phyloP scores from a whole-genome alignment of 2,888 invertebrate genomes.

The Noctua comes region DNA sequence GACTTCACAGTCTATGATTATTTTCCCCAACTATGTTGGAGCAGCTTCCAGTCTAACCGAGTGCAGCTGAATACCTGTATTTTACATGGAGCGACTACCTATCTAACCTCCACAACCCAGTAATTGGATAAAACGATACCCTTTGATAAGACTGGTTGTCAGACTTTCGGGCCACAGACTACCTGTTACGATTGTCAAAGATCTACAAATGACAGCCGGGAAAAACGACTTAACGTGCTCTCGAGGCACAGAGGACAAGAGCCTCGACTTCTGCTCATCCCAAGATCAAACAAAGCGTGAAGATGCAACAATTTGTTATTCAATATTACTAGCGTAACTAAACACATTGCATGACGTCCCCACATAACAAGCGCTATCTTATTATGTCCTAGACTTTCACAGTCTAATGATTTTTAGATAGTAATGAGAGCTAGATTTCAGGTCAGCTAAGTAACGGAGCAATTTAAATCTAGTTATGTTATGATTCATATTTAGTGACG shows the following conservation, averaged over 20 bases:
- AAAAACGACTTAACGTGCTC: no score
- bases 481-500: slow-evolving; percentile 6
- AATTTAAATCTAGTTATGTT: slow-evolving; percentile 19
- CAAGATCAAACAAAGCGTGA: not conserved
- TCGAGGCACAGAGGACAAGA: not conserved
- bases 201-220: not conserved
- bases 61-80: no score
- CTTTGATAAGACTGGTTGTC: no score
- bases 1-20: no score
- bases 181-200: not conserved
- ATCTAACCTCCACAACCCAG: no score
- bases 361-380: slow-evolving; percentile 1
- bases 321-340: not conserved
- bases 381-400: slow-evolving; percentile 49
- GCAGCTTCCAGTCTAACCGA: no score
- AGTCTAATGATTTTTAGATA: slow-evolving; percentile 28
- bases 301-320: not conserved
- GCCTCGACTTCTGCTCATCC: not conserved
- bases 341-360: slow-evolving; percentile 27
- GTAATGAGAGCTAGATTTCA: slow-evolving; percentile 29
- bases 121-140: no score
- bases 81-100: no score
- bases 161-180: not conserved
- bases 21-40: no score
- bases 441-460: slow-evolving; percentile 36